Percentiles rank a stretch among this genome's conserved stretches.
Evolutionary conservation across 2,797 vertebrate genomes (phyloP).

Genomic region (Chlorospingus semifuscus): DNA sequence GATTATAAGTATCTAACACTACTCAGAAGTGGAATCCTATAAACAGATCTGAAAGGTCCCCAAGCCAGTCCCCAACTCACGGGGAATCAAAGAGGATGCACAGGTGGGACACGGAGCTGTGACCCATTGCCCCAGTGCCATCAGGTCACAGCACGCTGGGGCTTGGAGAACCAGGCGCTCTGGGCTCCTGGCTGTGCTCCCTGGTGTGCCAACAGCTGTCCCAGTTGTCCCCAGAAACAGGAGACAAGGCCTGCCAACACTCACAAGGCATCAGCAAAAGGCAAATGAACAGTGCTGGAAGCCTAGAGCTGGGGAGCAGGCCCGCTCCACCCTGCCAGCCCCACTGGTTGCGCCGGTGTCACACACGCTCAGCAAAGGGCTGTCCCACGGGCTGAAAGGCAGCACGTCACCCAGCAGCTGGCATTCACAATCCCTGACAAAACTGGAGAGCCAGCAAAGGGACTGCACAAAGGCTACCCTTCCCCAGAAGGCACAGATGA

Average conservation of each 20-base stretch:
- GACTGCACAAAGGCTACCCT: neutral
- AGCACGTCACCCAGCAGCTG: neutral
- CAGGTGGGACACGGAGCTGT: rapidly evolving
- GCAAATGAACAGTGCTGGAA: neutral
- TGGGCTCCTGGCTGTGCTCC: neutral
- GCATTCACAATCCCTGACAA: neutral
- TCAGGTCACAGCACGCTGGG: rapidly evolving
- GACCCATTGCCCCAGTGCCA: neutral
- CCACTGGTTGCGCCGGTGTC: neutral
- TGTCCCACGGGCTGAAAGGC: neutral
- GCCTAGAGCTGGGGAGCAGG: neutral
- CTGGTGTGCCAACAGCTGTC: neutral
- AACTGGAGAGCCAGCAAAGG: neutral
- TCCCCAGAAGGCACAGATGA: neutral
- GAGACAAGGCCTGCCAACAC: neutral
- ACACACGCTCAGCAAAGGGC: neutral
- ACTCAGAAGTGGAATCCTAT: neutral
- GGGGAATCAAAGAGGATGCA: neutral
- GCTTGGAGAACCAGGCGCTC: neutral
- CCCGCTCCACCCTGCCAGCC: neutral
- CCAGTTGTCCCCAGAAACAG: rapidly evolving
- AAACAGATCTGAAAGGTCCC: neutral
- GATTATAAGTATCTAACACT: neutral
- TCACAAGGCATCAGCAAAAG: neutral
- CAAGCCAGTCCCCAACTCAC: neutral